Evolutionary conservation across 2,797 vertebrate genomes (phyloP), one percentile per base, ranked within the genome.

Genomic region (Amazona ochrocephala): DNA sequence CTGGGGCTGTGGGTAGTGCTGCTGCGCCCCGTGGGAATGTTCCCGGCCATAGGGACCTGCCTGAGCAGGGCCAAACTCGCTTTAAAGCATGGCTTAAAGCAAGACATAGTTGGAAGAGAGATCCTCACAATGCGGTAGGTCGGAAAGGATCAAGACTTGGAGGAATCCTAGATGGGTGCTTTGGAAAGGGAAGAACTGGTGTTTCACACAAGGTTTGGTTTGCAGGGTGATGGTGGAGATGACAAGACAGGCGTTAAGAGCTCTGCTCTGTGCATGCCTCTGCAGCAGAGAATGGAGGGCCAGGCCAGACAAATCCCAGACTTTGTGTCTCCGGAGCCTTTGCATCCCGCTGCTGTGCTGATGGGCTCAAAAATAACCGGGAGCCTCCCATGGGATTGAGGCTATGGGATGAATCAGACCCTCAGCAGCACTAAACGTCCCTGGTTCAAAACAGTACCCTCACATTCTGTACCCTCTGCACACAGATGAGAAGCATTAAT

Each of bases 371-470:
- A 93, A 93, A 93, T 87, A 93, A 80, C 79, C 2, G 4, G 51
- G 78, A 83, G 51, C 34, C 26, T 95, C 87, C 71, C 64, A 11
- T 2, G 62, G 74, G 81, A 89, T 45, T 58, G 77, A 92, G 89
- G 87, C 87, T 91, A 45, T 73, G 84, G 91, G 90, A 81, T 89
- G 81, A 87, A 94, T 87, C 44, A 85, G 90, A 94, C 79, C 90
- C 72, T 76, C 39, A 20, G 60, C 64, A 87, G 68, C 82, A 8
- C 75, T 82, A 42, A 87, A 76, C 53, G 89, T 61, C 51, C 64
- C 64, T 0, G 3, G 65, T 83, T 94, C 89, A 94, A 95, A 94
- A 82, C 87, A 93, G 89, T 62, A 42, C 78, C 10, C 5, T 66
- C 26, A 2, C 51, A 47, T 67, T 56, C 81, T 53, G 67, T 72